Base-by-base conservation (phyloP, 1,140 invertebrate species). In the Holcopasites calliopsidis region DNA sequence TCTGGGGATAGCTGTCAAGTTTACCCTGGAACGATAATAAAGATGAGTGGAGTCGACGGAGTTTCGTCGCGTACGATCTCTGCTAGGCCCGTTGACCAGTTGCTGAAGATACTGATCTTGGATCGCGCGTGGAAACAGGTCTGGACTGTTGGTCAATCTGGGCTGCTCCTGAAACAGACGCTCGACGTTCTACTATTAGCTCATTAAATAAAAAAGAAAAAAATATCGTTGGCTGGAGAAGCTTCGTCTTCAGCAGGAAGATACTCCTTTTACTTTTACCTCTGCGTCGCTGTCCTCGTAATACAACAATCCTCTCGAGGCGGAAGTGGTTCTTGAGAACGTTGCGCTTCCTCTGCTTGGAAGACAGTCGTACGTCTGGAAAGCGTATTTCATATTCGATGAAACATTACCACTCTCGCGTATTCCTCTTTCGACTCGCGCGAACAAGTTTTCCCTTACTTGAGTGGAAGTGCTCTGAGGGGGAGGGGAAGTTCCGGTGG, bases 401-500 rank as follows among this genome's bases (percentile, higher is more conserved):
- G 23, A 55, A 42, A 42, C 33, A 28, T 60, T 60, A n/a, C n/a
- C n/a, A n/a, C n/a, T n/a, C n/a, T n/a, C n/a, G n/a, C 57, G 13
- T 10, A 23, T 38, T 38, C 21, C 10, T 66, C 10, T 52, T 38
- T 28, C n/a, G n/a, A 38, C 10, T 28, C 33, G n/a, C 35, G 8
- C 3, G 10, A 26, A n/a, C 8, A 26, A 23, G 4, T 52, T 18
- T 18, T 23, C 16, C 23, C 85, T 91, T 93, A 97, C 96, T 93
- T 97, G 96, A 33, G 96, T 97, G 33, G 96, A 96, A 83, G 96
- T 96, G 88, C 93, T 96, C 90, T 97, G 96, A 8, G 96, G 96
- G 44, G 96, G 95, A 61, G 96, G 96, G 23, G 96, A 97, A 26
- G 96, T 97, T 72, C 96, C 96, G 6, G 88, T 89, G n/a, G 89